Conservation (phyloP, 2,113 vertebrate genomes). For the Psilopsiagon aurifrons region DNA sequence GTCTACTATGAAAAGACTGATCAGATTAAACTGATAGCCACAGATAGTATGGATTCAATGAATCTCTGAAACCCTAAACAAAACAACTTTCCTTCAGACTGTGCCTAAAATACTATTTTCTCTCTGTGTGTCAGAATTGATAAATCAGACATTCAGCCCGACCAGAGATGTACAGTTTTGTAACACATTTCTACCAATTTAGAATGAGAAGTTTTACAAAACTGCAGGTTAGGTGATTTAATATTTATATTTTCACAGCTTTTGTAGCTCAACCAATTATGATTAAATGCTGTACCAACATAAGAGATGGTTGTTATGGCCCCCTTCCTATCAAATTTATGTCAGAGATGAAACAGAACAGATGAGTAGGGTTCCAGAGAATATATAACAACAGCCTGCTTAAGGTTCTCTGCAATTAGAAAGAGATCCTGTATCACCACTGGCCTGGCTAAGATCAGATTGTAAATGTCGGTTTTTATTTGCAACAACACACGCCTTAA, state of each 20-base stretch:
- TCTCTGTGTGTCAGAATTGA: background rate
- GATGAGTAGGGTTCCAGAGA: background rate
- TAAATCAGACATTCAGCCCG: background rate
- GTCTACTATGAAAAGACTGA: background rate
- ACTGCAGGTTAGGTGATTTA: background rate
- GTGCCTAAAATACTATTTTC: background rate
- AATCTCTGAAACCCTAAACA: background rate
- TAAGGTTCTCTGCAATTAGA: background rate
- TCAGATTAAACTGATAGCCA: background rate
- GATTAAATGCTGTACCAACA: background rate
- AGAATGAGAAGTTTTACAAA: background rate
- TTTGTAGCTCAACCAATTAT: background rate
- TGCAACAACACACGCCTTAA: background rate
- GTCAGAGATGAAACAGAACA: background rate
- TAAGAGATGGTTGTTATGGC: background rate
- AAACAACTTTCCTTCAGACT: background rate
- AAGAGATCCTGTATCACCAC: background rate
- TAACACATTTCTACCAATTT: background rate
- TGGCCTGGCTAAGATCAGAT: background rate
- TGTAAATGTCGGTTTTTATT: background rate
- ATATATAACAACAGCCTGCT: background rate
- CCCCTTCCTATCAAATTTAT: background rate
- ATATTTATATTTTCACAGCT: background rate
- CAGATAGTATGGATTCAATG: background rate
- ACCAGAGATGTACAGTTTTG: background rate